Evolutionary conservation across 2,113 vertebrate species (phyloP).

Genomic region (Urocynchramus pylzowi): DNA sequence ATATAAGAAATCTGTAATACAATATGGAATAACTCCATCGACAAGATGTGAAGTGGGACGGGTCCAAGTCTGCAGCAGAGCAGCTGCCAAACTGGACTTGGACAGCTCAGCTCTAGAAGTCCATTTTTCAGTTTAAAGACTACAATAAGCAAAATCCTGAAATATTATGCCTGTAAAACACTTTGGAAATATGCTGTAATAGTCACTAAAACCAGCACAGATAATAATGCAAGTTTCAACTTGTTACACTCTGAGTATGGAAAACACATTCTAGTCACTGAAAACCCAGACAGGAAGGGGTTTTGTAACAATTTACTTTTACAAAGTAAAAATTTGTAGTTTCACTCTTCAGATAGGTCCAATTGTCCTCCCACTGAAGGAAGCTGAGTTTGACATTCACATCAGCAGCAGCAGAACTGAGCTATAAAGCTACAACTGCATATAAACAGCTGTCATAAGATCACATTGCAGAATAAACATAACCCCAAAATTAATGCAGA

Average conservation of each 20-base stretch:
- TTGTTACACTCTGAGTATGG: not conserved
- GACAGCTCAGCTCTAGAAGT: not conserved
- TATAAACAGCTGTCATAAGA: not conserved
- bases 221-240: not conserved
- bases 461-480: not conserved
- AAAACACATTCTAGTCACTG: not conserved
- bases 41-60: not conserved
- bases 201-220: not conserved
- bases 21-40: not conserved
- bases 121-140: not conserved
- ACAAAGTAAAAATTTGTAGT: not conserved
- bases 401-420: not conserved
- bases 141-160: not conserved
- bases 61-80: not conserved
- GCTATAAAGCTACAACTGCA: not conserved
- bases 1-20: not conserved
- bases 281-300: not conserved
- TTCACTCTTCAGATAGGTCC: not conserved
- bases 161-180: not conserved
- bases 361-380: not conserved
- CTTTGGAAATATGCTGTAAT: slow-evolving; percentile 27
- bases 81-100: slow-evolving; percentile 23
- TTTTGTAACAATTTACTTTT: not conserved
- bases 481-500: not conserved
- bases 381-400: not conserved